These are phyloP conservation scores for Micrastur ruficollis DNA, from an alignment of 2,797 vertebrate species.

Conservation along the genomic window DNA sequence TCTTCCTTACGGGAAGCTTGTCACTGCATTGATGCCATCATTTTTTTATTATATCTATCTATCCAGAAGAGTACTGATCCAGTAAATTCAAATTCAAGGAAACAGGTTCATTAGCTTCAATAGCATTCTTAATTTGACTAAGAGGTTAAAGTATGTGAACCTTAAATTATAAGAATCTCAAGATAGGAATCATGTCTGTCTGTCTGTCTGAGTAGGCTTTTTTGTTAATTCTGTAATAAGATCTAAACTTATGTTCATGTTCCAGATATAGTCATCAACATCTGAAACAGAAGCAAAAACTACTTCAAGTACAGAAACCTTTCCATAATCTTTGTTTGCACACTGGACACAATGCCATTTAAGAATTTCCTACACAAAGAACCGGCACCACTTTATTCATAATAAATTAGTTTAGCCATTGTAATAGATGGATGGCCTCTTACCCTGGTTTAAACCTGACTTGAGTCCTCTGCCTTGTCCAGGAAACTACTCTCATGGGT, in stretches of 20 bases:
- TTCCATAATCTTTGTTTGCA: conserved; percentile 40
- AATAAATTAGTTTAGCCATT: conserved; percentile 63
- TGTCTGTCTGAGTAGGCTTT: conserved; percentile 28
- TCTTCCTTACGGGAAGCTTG: conserved; percentile 2
- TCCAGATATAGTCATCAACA: conserved; percentile 9
- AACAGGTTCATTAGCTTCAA: conserved; percentile 38
- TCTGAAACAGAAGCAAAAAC: conserved; percentile 20
- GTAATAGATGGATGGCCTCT: conserved; percentile 39
- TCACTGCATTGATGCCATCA: neutral
- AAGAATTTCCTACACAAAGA: conserved; percentile 47
- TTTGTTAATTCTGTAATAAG: conserved; percentile 25
- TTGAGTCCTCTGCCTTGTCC: conserved; percentile 49
- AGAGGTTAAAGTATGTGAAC: conserved; percentile 28
- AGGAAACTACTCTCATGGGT: conserved; percentile 32
- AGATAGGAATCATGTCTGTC: conserved; percentile 42
- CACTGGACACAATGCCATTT: conserved; percentile 46
- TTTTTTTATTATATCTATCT: neutral
- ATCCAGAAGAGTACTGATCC: neutral
- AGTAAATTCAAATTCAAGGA: conserved; percentile 57
- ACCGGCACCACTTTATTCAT: conserved; percentile 55
- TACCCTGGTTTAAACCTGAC: conserved; percentile 4
- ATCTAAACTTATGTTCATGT: conserved; percentile 3
- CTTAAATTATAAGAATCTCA: conserved; percentile 9
- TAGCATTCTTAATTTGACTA: conserved; percentile 38
- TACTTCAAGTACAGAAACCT: neutral